Evolutionary conservation across 2,888 invertebrate species (phyloP), one percentile per base, ranked within the genome.

Genomic region (Parapristionchus giblindavisi): DNA sequence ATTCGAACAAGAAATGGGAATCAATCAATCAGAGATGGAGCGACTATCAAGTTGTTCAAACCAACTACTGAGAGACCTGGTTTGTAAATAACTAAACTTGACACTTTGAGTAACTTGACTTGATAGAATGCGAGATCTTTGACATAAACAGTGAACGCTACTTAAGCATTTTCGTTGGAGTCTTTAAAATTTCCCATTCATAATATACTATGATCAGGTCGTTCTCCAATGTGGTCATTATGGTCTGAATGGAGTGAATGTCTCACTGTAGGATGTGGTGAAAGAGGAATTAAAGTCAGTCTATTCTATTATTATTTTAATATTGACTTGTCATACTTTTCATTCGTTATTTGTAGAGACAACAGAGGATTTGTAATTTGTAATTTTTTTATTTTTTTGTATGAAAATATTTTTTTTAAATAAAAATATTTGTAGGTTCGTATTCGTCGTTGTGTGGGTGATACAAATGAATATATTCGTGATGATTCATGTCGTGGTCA

Each of bases 191-290:
- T n/a, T n/a, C 27, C 32, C 29, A 56, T 29, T 56, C 29, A 43
- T 8, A 14, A 43, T 2, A 56, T 29, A 5, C 27, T 43, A 29
- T 4, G 11, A 65, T 40, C 63, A 17, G 27, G 43, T 65, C 63
- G 63, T 71, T 58, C 71, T 40, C 73, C 73, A 2, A 48, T 73
- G 73, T 73, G 73, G 73, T 60, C 73, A 34, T 51, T 60, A 1
- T 73, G 73, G 73, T 73, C 73, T 8, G 73, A 73, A 60, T 73
- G 60, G 60, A 73, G 73, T 34, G 73, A 73, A 4, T 73, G 73
- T 48, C 61, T 73, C 36, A 48, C 73, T 60, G 73, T 73, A 1
- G 48, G 51, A 60, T 73, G 73, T 48, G 73, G 73, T 43, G 73
- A 73, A 24, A 60, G 29, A 17, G 73, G 73, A 27, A 51, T 73